Evolutionary conservation across 2,888 invertebrate species (phyloP).

Genomic region (Oscheius onirici): DNA sequence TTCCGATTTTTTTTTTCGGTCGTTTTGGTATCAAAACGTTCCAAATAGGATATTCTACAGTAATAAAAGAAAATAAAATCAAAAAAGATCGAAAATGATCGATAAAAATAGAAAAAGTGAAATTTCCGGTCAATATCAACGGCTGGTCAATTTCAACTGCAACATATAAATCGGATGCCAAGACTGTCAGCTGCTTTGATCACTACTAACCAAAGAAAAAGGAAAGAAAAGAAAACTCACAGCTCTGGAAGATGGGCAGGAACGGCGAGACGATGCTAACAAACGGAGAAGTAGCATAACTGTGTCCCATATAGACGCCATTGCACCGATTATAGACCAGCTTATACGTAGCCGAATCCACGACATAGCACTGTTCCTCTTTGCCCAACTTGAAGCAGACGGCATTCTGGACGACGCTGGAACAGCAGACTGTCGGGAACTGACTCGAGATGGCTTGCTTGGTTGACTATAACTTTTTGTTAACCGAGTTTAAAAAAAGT

Average conservation of each 20-base stretch:
- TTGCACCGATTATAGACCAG: constrained; percentile 60
- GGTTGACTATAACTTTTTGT: constrained; percentile 35
- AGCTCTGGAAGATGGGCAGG: constrained; percentile 46
- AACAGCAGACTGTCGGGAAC: constrained; percentile 59
- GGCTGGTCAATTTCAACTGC: too few relatives aligned
- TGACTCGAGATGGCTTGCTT: constrained; percentile 50
- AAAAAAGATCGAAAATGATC: too few relatives aligned
- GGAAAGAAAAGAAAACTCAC: constrained; percentile 23
- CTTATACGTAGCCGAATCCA: constrained; percentile 36
- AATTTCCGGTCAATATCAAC: too few relatives aligned
- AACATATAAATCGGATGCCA: too few relatives aligned
- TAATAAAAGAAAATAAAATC: too few relatives aligned
- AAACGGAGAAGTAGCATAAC: constrained; percentile 49
- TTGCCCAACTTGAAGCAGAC: constrained; percentile 46
- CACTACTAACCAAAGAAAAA: too few relatives aligned
- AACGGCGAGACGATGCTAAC: constrained; percentile 59
- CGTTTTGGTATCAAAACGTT: too few relatives aligned
- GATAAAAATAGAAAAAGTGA: too few relatives aligned
- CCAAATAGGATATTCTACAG: too few relatives aligned
- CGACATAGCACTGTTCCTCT: constrained; percentile 48
- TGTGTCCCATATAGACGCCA: constrained; percentile 56
- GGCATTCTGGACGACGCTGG: constrained; percentile 48
- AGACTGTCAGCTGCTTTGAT: too few relatives aligned
- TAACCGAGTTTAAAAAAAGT: not conserved
- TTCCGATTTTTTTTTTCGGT: too few relatives aligned